Percentiles rank a stretch among this genome's conserved stretches.
phyloP scores from a whole-genome alignment of 53 echinoderm and acorn worm genomes.

The Temnopleurus reevesii region DNA sequence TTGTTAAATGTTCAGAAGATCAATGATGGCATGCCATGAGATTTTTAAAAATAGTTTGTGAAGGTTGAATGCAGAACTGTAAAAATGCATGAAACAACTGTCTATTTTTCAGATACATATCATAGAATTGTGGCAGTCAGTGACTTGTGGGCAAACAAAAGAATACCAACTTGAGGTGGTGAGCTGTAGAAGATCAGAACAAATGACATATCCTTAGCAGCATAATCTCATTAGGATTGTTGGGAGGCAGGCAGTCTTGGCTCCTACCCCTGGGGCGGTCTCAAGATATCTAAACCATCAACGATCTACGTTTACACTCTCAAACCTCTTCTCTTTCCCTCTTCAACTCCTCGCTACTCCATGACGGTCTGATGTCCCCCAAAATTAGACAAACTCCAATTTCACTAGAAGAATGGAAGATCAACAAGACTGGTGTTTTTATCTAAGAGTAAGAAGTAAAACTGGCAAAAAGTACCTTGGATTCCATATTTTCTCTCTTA shows the following conservation, averaged over 20 bases:
- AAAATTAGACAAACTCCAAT: constrained; percentile 3
- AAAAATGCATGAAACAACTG: too few relatives aligned
- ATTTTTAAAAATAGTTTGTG: too few relatives aligned
- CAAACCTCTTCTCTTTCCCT: background rate
- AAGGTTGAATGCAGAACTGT: too few relatives aligned
- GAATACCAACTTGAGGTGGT: background rate
- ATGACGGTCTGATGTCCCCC: background rate
- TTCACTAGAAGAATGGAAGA: constrained; percentile 16
- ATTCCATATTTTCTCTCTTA: background rate
- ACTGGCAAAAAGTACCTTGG: background rate
- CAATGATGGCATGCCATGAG: too few relatives aligned
- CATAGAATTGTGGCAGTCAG: background rate
- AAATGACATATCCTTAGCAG: constrained; percentile 32
- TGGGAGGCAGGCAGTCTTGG: background rate
- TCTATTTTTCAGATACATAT: too few relatives aligned
- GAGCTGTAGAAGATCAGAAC: constrained; percentile 32
- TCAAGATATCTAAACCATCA: constrained; percentile 15
- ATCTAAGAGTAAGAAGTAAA: background rate
- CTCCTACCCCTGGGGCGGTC: constrained; percentile 20
- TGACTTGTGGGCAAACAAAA: background rate
- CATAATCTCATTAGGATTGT: constrained; percentile 33
- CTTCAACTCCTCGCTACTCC: constrained; percentile 27
- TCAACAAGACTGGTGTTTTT: constrained; percentile 14
- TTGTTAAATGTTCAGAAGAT: too few relatives aligned
- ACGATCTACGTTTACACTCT: constrained; percentile 14